Conservation (phyloP, 2,888 invertebrate species). For the Euzophera pinguis region DNA sequence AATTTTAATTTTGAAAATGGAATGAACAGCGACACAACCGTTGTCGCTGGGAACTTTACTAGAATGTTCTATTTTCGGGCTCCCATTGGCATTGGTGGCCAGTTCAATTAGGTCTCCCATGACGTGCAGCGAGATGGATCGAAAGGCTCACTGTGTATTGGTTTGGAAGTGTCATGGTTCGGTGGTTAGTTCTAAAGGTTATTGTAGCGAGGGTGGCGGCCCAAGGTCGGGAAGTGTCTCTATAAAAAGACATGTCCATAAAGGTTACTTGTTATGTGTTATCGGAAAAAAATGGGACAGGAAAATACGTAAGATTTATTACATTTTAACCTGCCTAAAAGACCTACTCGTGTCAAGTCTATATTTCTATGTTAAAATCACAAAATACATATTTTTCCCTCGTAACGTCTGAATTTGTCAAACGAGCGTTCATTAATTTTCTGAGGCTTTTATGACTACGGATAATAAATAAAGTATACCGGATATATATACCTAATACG, state of each 20-base stretch:
- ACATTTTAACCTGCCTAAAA: neutral
- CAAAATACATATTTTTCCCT: neutral
- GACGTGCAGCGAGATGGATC: conserved; percentile 21
- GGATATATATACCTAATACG: too few species aligned
- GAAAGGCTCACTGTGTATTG: conserved; percentile 39
- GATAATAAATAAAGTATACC: neutral
- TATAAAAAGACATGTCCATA: conserved; percentile 34
- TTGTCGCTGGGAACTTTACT: conserved; percentile 39
- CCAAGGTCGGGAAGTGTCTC: conserved; percentile 44
- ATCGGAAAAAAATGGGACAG: neutral
- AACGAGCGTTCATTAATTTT: neutral
- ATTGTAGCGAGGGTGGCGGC: conserved; percentile 43
- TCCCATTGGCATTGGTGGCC: conserved; percentile 30
- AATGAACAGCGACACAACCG: conserved; percentile 44
- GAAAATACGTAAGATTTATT: neutral
- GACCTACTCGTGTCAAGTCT: too few species aligned
- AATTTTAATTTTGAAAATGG: conserved; percentile 13
- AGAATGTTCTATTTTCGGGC: conserved; percentile 56
- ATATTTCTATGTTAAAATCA: too few species aligned
- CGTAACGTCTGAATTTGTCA: neutral
- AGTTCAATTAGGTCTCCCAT: conserved; percentile 33
- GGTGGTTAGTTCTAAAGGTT: conserved; percentile 44
- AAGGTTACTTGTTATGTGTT: conserved; percentile 2
- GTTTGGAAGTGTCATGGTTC: conserved; percentile 48
- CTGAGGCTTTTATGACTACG: neutral